Evolutionary conservation across 2,888 invertebrate species (phyloP), one percentile per base, ranked within the genome.

Genomic region (Pristionchus exspectatus): DNA sequence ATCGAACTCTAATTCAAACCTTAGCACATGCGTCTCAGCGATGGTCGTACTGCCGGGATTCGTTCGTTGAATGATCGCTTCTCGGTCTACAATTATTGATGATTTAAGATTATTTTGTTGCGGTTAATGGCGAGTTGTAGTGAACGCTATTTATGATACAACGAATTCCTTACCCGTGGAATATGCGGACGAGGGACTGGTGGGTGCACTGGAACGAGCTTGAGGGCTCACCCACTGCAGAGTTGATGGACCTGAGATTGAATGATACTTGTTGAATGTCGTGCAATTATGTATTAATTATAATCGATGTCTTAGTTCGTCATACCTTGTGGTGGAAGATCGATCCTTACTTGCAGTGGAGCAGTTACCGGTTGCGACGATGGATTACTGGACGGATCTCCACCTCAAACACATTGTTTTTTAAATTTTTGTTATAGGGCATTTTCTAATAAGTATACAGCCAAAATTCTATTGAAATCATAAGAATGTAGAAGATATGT

Each of bases 161-260:
- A 50, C 44, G 9, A 50, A 7, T 50, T 44, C 16, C 72, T 9
- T 24, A 90, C 90, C 90, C 72, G 90, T 90, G 14, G 90, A 77
- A 63, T 90, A 90, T 27, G 90, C 90, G 33, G 90, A 90, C 54
- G 90, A 88, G 30, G 90, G 90, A 90, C 90, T 90, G n/a, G 74
- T 90, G 18, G 90, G 90, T 0, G 90, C 90, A 56, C 89, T 90
- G 33, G 33, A 33, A 2, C 56, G 56, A 56, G 87, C 88, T 5
- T 89, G 89, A n/a, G 89, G 88, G 38, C 90, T 87, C 56, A 89
- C 87, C 30, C 90, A 90, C 56, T 84, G 90, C 88, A 86, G 90
- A 38, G 27, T 24, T 12, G n/a, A n/a, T 84, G 18, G 27, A 24
- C 63, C 59, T 59, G 85, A 7, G 30, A 33, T 10, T n/a, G 21